phyloP scores from a whole-genome alignment of 2,888 invertebrate species.

The Coenonympha glycerion region DNA sequence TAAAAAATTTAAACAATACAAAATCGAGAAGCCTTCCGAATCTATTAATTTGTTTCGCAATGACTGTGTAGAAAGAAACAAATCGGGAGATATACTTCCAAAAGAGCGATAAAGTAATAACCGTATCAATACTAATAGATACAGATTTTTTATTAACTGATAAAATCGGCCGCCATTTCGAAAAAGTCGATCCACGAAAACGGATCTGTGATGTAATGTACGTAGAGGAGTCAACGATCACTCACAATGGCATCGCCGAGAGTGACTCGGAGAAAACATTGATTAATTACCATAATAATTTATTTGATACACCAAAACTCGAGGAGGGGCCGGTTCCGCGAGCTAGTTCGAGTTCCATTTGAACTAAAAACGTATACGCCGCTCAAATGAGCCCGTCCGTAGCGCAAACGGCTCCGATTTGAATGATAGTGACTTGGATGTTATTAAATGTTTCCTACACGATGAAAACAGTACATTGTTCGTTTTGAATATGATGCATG shows the following conservation, averaged over 20 bases:
- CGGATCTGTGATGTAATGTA: constrained; percentile 62
- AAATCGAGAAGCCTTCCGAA: constrained; percentile 6
- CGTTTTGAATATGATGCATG: constrained; percentile 65
- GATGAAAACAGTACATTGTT: constrained; percentile 71
- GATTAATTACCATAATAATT: constrained; percentile 77
- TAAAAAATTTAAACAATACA: constrained; percentile 15
- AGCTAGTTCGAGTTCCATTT: constrained; percentile 59
- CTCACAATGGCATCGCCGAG: constrained; percentile 64
- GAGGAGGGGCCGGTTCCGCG: constrained; percentile 66
- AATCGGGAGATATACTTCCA: constrained; percentile 21
- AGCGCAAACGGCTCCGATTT: constrained; percentile 39
- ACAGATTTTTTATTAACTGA: constrained; percentile 35
- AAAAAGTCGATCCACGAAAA: constrained; percentile 55
- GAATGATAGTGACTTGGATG: constrained; percentile 41
- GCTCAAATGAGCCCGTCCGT: not conserved
- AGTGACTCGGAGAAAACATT: constrained; percentile 76
- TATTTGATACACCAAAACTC: constrained; percentile 75
- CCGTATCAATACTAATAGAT: constrained; percentile 25
- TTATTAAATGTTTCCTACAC: constrained; percentile 53
- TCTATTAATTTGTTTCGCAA: constrained; percentile 12
- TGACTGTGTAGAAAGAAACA: constrained; percentile 14
- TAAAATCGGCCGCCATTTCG: constrained; percentile 36
- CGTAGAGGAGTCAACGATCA: constrained; percentile 64
- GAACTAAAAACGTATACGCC: constrained; percentile 50
- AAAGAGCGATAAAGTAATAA: constrained; percentile 23